These are phyloP conservation scores for Nothoprocta perdicaria DNA, from an alignment of 2,113 vertebrate genomes.

Conservation along the genomic window DNA sequence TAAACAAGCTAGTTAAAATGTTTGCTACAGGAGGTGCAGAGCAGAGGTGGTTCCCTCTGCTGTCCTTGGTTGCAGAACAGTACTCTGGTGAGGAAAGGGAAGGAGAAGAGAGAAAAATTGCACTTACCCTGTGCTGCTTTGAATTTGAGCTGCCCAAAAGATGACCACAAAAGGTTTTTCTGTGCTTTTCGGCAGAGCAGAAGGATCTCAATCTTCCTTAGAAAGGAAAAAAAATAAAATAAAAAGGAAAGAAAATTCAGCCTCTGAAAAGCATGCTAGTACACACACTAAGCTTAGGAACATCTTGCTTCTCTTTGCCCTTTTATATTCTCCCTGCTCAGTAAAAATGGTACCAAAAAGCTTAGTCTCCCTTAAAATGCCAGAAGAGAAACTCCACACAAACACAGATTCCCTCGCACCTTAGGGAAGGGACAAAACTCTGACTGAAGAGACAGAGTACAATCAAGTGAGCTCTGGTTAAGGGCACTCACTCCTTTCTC, in stretches of 20 bases:
- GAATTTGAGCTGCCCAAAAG: neutral
- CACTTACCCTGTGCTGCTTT: neutral
- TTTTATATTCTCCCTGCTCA: neutral
- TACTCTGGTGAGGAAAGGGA: slow-evolving; percentile 2
- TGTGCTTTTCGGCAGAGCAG: slow-evolving; percentile 28
- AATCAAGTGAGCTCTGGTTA: neutral
- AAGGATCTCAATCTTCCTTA: slow-evolving; percentile 11
- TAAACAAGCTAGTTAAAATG: neutral
- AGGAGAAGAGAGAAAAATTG: neutral
- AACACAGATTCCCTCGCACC: neutral
- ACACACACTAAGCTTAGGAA: neutral
- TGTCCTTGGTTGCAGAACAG: neutral
- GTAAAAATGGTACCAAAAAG: neutral
- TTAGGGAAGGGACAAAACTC: neutral
- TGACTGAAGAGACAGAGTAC: neutral
- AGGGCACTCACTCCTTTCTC: neutral
- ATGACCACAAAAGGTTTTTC: slow-evolving; percentile 4
- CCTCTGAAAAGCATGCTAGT: neutral
- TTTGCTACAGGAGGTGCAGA: slow-evolving; percentile 1
- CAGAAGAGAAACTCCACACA: neutral
- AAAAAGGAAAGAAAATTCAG: neutral
- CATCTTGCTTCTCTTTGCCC: neutral
- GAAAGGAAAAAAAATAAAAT: neutral
- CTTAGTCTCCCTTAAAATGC: neutral
- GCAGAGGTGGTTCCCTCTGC: slow-evolving; percentile 6